Base-by-base conservation (phyloP, 2,113 vertebrate genomes). In the Lethenteron reissneri region DNA sequence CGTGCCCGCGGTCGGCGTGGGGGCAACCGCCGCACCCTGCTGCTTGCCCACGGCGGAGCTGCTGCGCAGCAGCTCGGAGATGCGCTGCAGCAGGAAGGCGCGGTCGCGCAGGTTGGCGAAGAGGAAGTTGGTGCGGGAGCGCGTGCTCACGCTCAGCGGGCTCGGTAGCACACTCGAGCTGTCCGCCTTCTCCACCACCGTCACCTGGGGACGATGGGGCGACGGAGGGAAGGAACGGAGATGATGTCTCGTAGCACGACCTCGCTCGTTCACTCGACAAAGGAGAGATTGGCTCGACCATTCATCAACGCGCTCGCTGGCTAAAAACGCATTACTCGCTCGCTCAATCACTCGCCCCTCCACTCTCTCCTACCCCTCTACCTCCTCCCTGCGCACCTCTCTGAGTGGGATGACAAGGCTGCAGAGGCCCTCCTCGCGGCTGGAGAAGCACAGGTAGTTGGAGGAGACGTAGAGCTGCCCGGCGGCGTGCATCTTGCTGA, bases 391-490 rank as follows among this genome's bases (percentile, higher is more conserved):
- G 11, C 75, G 74, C 75, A 89, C 91, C 88, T 97, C 94, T 12
- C 92, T 83, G 57, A 99, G 84, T 1, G 92, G 92, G 74, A 99
- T 94, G 73, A 99, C 97, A 81, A 99, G 90, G 78, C 92, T 97
- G 72, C 94, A 97, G 70, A 88, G 73, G 2, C 86, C 89, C 76
- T 95, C 90, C 70, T 94, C 91, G 78, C 95, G 96, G 81, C 92
- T 95, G 76, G 84, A 90, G 78, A 99, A 99, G 82, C 94, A 99
- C 81, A 99, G 95, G 78, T 99, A 99, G 81, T 97, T 97, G 21
- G 89, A 95, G 78, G 94, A 99, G 72, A 99, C 92, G 76, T 97
- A 99, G 91, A 99, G 96, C 78, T 96, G 92, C 11, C 92, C 94
- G 81, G 88, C 82, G 78, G 95, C 92, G 78, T 99, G 94, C 84